These are phyloP conservation scores for Columba janthina DNA, from an alignment of 2,113 vertebrate species.

Conservation along the genomic window DNA sequence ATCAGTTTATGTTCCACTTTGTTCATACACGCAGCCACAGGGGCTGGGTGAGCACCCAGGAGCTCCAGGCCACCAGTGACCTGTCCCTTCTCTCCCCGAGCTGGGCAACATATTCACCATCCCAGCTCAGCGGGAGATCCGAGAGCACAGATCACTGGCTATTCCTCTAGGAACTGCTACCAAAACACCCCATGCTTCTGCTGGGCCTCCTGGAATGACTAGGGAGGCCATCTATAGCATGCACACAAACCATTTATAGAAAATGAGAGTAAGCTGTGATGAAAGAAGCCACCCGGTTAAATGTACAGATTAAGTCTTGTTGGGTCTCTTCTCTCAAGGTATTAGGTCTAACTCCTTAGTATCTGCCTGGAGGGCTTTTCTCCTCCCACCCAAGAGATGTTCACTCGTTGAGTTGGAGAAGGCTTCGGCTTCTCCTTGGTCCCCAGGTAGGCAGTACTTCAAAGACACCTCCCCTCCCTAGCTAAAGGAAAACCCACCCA, in stretches of 20 bases:
- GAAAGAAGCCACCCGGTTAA: not conserved
- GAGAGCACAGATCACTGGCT: not conserved
- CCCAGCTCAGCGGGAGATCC: not conserved
- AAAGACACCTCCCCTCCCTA: not conserved
- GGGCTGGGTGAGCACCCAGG: not conserved
- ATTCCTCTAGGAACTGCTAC: not conserved
- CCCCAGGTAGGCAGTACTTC: not conserved
- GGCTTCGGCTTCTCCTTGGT: not conserved
- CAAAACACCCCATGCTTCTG: not conserved
- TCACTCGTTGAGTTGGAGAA: not conserved
- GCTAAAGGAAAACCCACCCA: not conserved
- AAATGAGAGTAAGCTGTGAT: not conserved
- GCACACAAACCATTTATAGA: not conserved
- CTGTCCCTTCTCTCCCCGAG: not conserved
- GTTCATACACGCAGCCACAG: not conserved
- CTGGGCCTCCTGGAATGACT: not conserved
- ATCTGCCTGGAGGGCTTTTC: not conserved
- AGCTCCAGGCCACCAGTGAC: not conserved
- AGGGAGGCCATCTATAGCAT: not conserved
- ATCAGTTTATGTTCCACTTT: constrained; percentile 39
- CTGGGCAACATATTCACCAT: not conserved
- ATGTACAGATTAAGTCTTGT: not conserved
- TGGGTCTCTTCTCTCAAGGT: not conserved
- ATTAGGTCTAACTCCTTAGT: not conserved
- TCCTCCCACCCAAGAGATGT: not conserved